A percentile compares a stretch with the other conserved stretches of the same genome.
phyloP scores from a whole-genome alignment of 2,797 vertebrate genomes.

The Hydrophis major region DNA sequence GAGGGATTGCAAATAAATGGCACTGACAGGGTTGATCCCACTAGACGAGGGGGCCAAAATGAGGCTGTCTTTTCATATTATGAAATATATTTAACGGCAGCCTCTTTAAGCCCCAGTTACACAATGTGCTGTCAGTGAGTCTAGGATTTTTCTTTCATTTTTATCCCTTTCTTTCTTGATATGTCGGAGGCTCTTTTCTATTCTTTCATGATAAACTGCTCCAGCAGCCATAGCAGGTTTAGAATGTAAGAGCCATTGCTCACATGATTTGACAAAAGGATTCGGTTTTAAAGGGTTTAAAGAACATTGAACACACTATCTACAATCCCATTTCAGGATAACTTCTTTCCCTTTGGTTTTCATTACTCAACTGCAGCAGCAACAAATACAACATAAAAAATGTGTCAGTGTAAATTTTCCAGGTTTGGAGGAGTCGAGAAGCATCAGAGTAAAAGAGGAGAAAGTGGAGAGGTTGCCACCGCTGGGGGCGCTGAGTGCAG shows the following conservation, averaged over 20 bases:
- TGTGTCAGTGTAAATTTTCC: slow-evolving; percentile 55
- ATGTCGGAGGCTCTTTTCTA: slow-evolving; percentile 65
- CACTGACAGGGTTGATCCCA: slow-evolving; percentile 75
- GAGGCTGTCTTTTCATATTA: slow-evolving; percentile 76
- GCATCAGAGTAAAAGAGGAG: background rate
- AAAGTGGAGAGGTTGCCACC: background rate
- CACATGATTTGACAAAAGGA: slow-evolving; percentile 72
- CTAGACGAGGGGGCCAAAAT: slow-evolving; percentile 70
- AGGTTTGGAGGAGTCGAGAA: background rate
- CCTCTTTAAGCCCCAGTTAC: slow-evolving; percentile 46
- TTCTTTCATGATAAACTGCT: slow-evolving; percentile 69
- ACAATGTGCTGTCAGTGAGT: slow-evolving; percentile 67
- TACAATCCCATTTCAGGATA: slow-evolving; percentile 33
- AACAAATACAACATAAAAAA: slow-evolving; percentile 62
- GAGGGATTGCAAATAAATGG: slow-evolving; percentile 76
- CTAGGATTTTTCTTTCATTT: slow-evolving; percentile 46
- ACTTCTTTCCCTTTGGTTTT: slow-evolving; percentile 39
- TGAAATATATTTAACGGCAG: slow-evolving; percentile 72
- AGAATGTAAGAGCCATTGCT: slow-evolving; percentile 69
- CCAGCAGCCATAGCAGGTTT: slow-evolving; percentile 65
- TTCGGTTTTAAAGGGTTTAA: slow-evolving; percentile 63
- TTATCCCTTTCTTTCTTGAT: slow-evolving; percentile 54
- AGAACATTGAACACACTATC: slow-evolving; percentile 51
- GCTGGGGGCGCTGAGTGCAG: background rate
- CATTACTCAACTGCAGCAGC: background rate